These are phyloP conservation scores for Diplodus sargus DNA, from an alignment of 2,797 vertebrate genomes.

Conservation along the genomic window DNA sequence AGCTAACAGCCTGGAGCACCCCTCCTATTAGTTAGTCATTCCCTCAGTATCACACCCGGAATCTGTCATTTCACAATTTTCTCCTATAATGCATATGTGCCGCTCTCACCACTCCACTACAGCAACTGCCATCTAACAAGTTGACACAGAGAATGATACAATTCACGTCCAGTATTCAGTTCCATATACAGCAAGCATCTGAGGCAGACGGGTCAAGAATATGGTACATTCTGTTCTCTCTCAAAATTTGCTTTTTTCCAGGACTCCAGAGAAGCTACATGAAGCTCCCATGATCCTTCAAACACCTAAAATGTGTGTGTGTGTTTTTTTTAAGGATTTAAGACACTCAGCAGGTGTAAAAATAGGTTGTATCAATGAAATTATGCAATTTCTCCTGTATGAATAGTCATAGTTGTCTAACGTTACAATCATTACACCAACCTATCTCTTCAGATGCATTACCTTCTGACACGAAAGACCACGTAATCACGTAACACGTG, in stretches of 20 bases:
- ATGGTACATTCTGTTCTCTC: conserved; percentile 85
- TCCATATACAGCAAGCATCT: conserved; percentile 82
- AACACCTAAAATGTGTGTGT: conserved; percentile 47
- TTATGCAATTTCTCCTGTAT: conserved; percentile 26
- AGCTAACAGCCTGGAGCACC: conserved; percentile 88
- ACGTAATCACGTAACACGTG: neutral
- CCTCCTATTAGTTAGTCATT: conserved; percentile 91
- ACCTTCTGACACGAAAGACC: neutral
- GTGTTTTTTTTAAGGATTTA: conserved; percentile 40
- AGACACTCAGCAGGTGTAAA: conserved; percentile 38
- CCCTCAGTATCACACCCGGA: conserved; percentile 89
- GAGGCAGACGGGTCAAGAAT: conserved; percentile 85
- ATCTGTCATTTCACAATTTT: conserved; percentile 91
- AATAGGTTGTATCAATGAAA: conserved; percentile 32
- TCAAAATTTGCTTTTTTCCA: conserved; percentile 69
- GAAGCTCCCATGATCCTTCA: conserved; percentile 56
- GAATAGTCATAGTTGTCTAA: conserved; percentile 10
- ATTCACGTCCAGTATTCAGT: conserved; percentile 84
- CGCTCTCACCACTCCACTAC: conserved; percentile 86
- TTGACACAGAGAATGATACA: conserved; percentile 84
- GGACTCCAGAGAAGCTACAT: conserved; percentile 61
- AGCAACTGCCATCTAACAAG: conserved; percentile 86
- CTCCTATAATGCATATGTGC: conserved; percentile 89
- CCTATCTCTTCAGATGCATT: neutral
- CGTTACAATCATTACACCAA: conserved; percentile 10